Percentiles rank a stretch among this genome's conserved stretches.
Evolutionary conservation across 1,140 invertebrate genomes (phyloP).

Genomic region (Luehdorfia chinensis): DNA sequence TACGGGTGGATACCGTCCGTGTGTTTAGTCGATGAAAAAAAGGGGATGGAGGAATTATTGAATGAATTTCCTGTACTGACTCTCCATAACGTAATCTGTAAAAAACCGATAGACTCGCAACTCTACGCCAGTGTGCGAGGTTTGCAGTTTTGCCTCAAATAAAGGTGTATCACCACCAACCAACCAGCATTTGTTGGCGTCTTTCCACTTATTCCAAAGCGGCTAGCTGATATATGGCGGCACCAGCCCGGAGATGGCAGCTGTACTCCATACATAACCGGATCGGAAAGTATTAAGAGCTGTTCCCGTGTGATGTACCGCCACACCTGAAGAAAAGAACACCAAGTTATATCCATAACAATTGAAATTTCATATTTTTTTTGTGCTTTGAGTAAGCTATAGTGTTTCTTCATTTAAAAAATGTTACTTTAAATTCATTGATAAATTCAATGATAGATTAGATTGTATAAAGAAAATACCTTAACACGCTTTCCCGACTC

Average conservation of each 20-base stretch:
- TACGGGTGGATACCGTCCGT: too few species aligned
- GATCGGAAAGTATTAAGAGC: not conserved
- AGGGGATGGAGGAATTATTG: slow-evolving; percentile 1
- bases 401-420: too few species aligned
- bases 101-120: slow-evolving; percentile 2
- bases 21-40: slow-evolving; percentile 2
- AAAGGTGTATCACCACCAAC: not conserved
- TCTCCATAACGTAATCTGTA: slow-evolving; percentile 1
- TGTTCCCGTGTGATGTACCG: not conserved
- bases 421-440: too few species aligned
- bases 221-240: not conserved
- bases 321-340: too few species aligned
- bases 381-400: too few species aligned
- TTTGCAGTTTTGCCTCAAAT: too few species aligned
- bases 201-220: not conserved
- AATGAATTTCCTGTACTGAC: not conserved
- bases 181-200: not conserved
- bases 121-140: slow-evolving; percentile 1
- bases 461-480: too few species aligned
- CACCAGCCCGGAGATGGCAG: slow-evolving; percentile 3
- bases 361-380: too few species aligned
- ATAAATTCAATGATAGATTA: too few species aligned
- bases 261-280: not conserved
- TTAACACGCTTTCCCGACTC: too few species aligned
- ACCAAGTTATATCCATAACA: too few species aligned